Base-by-base conservation (phyloP, 1,140 invertebrate genomes). In the Onthophagus taurus region DNA sequence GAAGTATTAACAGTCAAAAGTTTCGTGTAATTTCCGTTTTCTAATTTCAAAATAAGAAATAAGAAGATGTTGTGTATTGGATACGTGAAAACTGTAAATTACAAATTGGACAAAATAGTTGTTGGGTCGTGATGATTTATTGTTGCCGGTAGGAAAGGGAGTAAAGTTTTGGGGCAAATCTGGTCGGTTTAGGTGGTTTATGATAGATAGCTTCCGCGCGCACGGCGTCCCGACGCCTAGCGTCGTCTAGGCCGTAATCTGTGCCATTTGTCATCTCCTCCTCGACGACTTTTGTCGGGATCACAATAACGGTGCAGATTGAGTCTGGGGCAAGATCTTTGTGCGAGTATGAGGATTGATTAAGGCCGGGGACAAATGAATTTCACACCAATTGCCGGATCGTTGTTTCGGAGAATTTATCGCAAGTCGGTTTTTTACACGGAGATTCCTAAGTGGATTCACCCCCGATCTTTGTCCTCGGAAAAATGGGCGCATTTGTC, bases 341-440 rank as follows among this genome's bases (percentile, higher is more conserved):
- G 47, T 57, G 49, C 52, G n/a, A n/a, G n/a, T 54, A 57, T 55
- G 49, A 55, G 53, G 54, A 56, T 58, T 58, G 56, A 58, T 58
- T 58, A 58, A 58, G 54, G 44, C 49, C 47, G 44, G 53, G 53
- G 49, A 52, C 52, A 54, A 56, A 58, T 56, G 56, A 55, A 56
- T 58, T 58, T 58, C 53, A 58, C 56, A 56, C 54, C 56, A 54
- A 58, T 58, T 56, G 50, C 52, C 47, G 34, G 50, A 50, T 52
- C 52, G 50, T 50, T 54, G 48, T 52, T 55, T 54, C 45, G 51
- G 45, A 47, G 44, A 48, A 54, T 51, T 56, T 53, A 53, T 56
- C 51, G 14, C 38, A n/a, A n/a, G n/a, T n/a, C n/a, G n/a, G 12
- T 48, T 45, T 48, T 45, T 48, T 45, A 39, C 36, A 37, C 16